A percentile compares a stretch with the other conserved stretches of the same genome.
Conservation (phyloP, 2,888 invertebrate species). For the Eledona agricola region DNA sequence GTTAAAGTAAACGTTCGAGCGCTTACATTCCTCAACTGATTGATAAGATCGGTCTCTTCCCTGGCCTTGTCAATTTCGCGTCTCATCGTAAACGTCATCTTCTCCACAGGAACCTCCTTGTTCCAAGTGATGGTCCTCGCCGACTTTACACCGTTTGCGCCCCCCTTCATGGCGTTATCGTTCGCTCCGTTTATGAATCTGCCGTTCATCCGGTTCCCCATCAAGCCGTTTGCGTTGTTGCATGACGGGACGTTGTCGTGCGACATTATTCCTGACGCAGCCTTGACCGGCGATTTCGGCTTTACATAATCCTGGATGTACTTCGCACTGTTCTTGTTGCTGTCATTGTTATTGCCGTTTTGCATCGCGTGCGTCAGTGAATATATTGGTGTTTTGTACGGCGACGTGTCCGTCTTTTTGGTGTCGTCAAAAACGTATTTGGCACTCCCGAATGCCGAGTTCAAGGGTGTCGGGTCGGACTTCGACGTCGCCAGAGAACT, state of each 20-base stretch:
- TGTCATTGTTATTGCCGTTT: conserved; percentile 21
- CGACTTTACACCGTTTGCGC: conserved; percentile 51
- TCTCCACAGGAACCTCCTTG: conserved; percentile 74
- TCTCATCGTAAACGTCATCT: conserved; percentile 90
- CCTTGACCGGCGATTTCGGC: conserved; percentile 73
- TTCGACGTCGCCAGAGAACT: conserved; percentile 60
- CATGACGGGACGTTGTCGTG: conserved; percentile 65
- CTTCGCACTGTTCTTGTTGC: conserved; percentile 5
- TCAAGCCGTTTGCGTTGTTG: conserved; percentile 43
- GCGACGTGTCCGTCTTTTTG: conserved; percentile 69
- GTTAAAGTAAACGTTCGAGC: not conserved
- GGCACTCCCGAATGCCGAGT: conserved; percentile 64
- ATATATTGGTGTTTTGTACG: conserved; percentile 66
- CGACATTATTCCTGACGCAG: conserved; percentile 67
- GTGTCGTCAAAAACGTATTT: conserved; percentile 68
- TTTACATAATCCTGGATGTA: conserved; percentile 68
- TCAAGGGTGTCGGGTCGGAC: conserved; percentile 64
- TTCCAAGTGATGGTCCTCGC: conserved; percentile 75
- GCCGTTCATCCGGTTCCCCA: conserved; percentile 56
- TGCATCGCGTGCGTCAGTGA: conserved; percentile 48
- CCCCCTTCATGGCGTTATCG: conserved; percentile 55
- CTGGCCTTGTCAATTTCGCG: conserved; percentile 90
- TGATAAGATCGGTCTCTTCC: conserved; percentile 86
- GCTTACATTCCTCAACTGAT: conserved; percentile 82
- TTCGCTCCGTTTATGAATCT: conserved; percentile 45